phyloP scores from a whole-genome alignment of 2,797 vertebrate species.

The Phoeniculus purpureus region DNA sequence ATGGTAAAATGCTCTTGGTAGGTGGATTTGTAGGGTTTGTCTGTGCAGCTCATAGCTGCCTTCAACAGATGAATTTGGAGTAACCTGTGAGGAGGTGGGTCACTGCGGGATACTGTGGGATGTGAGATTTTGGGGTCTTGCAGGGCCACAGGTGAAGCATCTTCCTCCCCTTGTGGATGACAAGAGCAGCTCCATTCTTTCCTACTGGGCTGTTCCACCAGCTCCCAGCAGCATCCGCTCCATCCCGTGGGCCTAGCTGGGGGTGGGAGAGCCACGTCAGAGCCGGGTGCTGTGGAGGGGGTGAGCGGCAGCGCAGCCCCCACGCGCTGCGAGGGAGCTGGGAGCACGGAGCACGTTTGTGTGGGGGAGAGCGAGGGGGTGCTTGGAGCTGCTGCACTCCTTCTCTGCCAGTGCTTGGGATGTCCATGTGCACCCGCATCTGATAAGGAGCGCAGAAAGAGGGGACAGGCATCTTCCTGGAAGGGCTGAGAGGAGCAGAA shows the following conservation, averaged over 20 bases:
- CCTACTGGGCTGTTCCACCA: background rate
- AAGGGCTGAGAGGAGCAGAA: background rate
- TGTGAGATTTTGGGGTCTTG: background rate
- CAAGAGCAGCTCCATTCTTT: background rate
- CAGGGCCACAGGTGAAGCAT: background rate
- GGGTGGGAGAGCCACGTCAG: slow-evolving; percentile 31
- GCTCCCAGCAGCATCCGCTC: background rate
- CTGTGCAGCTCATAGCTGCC: background rate
- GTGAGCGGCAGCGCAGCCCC: slow-evolving; percentile 7
- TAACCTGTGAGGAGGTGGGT: background rate
- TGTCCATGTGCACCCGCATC: rapidly evolving
- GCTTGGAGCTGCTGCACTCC: background rate
- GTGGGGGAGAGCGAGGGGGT: slow-evolving; percentile 10
- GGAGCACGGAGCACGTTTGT: background rate
- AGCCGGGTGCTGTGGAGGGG: background rate
- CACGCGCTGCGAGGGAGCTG: background rate
- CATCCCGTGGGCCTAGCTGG: background rate
- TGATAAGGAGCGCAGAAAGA: background rate
- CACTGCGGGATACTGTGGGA: rapidly evolving
- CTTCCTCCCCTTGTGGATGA: rapidly evolving
- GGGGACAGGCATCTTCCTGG: background rate
- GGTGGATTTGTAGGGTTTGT: background rate
- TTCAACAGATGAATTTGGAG: background rate
- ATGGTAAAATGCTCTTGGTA: rapidly evolving
- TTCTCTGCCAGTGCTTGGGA: background rate